Base-by-base conservation (phyloP, 2,113 vertebrate species). In the Hyaena hyaena region DNA sequence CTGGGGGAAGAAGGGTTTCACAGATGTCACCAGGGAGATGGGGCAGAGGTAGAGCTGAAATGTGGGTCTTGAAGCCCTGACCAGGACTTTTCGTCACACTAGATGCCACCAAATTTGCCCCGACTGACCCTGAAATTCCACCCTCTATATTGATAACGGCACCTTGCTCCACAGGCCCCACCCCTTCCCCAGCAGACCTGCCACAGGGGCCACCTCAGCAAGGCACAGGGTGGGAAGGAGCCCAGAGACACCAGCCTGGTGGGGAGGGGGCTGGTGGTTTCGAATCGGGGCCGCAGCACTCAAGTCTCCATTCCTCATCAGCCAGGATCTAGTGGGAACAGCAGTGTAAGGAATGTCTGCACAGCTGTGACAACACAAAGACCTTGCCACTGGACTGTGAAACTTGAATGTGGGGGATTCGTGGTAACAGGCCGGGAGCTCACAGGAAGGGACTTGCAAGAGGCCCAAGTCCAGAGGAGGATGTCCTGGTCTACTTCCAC, bases 381-480 rank as follows among this genome's bases (percentile, higher is more conserved):
- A 23, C 58, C 26, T n/a, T 50, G 90, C 76, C 90, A 83, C 66
- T 48, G 4, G 9, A 19, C 63, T 4, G 35, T 9, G n/a, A 8
- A 7, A 8, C 1, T 0, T 3, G 12, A 26, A 10, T 16, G 17
- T 7, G 0, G 2, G 24, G 3, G 26, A 19, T 45, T 95, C 80
- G 48, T 23, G 91, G 76, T 4, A 9, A 50, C 48, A 16, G 31
- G 0, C 2, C 16, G 4, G 33, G 68, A 21, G 5, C 10, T 92
- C 28, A 3, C 1, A 5, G 53, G 83, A 55, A 88, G n/a, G 17
- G 28, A 0, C 0, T 33, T 1, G 4, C 28, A 39, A 26, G 23
- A 35, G 85, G 23, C 15, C 16, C 4, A 1, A 12, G 19, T 3
- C 39, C 4, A 4, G 14, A 35, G 21, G 5, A 50, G 63, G 58